A percentile compares a stretch with the other conserved stretches of the same genome.
phyloP scores from a whole-genome alignment of 2,888 invertebrate species.

The Nasonia oneida region DNA sequence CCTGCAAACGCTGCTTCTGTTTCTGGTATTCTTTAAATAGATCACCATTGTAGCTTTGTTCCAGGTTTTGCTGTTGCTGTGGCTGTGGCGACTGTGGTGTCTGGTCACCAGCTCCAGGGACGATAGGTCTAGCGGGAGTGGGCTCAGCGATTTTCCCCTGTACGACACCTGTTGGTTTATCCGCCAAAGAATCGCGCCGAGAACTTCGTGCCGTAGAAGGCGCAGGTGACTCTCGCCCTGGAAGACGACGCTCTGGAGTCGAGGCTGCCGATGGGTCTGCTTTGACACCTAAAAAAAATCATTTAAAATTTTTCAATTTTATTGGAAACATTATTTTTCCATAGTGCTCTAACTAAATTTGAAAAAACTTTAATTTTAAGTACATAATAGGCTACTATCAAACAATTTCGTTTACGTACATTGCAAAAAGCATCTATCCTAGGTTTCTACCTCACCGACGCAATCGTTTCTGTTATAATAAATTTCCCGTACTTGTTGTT shows the following conservation, averaged over 20 bases:
- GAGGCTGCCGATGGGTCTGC: conserved; percentile 81
- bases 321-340: not conserved
- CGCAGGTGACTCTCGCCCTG: conserved; percentile 84
- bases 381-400: not conserved
- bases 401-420: no score
- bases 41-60: conserved; percentile 83
- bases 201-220: conserved; percentile 86
- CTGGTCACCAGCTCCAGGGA: conserved; percentile 69
- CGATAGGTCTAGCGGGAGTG: conserved; percentile 68
- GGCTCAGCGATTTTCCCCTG: conserved; percentile 76
- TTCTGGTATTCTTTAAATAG: conserved; percentile 90
- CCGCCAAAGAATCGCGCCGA: conserved; percentile 83
- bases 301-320: not conserved
- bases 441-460: not conserved
- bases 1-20: conserved; percentile 85
- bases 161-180: conserved; percentile 78
- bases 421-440: not conserved
- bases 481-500: not conserved
- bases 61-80: conserved; percentile 69
- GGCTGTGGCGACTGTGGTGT: conserved; percentile 36
- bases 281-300: conserved; percentile 68
- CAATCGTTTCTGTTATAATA: not conserved
- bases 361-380: not conserved
- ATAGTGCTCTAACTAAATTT: not conserved
- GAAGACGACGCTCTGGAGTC: conserved; percentile 84